A percentile compares a stretch with the other conserved stretches of the same genome.
phyloP scores from a whole-genome alignment of 2,888 invertebrate species.

The Apodemia hepburni region DNA sequence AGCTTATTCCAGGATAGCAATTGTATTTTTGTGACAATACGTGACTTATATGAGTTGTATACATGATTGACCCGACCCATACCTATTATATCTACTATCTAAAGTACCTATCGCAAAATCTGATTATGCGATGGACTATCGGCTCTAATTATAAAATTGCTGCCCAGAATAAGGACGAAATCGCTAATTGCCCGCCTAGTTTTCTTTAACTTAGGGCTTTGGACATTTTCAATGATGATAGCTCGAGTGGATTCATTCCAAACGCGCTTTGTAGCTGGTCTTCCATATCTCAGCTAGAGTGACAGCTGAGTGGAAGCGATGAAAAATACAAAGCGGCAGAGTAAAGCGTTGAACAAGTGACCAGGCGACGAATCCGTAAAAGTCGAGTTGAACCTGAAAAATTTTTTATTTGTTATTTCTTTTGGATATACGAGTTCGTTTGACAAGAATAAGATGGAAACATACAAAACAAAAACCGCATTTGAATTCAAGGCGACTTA shows the following conservation, averaged over 20 bases:
- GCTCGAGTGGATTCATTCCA: conserved; percentile 82
- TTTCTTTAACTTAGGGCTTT: conserved; percentile 31
- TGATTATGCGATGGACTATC: conserved; percentile 59
- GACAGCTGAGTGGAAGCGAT: conserved; percentile 96
- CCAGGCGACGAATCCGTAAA: conserved; percentile 97
- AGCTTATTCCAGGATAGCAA: conserved; percentile 54
- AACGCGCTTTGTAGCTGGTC: conserved; percentile 94
- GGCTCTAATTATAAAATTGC: conserved; percentile 65
- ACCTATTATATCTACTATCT: conserved; percentile 45
- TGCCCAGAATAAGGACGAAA: conserved; percentile 72
- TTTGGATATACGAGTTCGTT: neutral
- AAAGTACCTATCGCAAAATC: conserved; percentile 54
- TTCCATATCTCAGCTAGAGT: conserved; percentile 98
- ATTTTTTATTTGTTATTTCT: neutral
- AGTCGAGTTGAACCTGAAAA: conserved; percentile 88
- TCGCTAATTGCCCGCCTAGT: conserved; percentile 34
- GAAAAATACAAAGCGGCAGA: conserved; percentile 96
- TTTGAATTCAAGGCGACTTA: no score
- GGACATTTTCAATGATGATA: conserved; percentile 45
- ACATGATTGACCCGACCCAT: conserved; percentile 54
- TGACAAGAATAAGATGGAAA: no score
- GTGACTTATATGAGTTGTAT: conserved; percentile 6
- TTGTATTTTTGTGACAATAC: conserved; percentile 30
- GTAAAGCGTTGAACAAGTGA: conserved; percentile 95
- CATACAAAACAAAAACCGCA: no score